Evolutionary conservation across 35 echinoderm and acorn worm genomes (phyloP).

Genomic region (Holothuria glaberrima): DNA sequence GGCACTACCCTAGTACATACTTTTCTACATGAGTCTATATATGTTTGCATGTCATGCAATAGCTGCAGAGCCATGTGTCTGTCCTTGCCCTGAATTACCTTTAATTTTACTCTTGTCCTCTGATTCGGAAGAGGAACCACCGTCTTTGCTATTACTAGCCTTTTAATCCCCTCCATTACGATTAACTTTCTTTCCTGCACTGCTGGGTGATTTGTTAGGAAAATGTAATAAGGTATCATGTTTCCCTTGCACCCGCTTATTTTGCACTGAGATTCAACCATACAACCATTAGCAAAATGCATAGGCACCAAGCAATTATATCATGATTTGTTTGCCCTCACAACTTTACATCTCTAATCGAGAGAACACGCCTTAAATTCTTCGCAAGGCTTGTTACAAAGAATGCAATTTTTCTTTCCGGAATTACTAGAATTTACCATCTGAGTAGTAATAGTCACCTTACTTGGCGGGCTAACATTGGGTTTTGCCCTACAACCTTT

Average conservation of each 20-base stretch:
- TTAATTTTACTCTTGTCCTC: not conserved
- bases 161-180: not conserved
- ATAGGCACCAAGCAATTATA: conserved; percentile 4
- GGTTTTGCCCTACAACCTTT: not conserved
- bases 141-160: not conserved
- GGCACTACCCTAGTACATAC: not conserved
- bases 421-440: not conserved
- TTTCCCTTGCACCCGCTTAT: conserved; percentile 2
- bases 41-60: not conserved
- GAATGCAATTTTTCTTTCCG: not conserved
- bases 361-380: not conserved
- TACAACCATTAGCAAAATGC: conserved; percentile 16
- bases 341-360: not conserved
- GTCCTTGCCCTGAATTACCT: not conserved
- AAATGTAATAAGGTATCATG: not conserved
- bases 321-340: not conserved
- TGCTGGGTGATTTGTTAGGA: not conserved
- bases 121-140: not conserved
- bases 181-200: not conserved
- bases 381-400: not conserved
- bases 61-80: not conserved
- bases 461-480: not conserved
- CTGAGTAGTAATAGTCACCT: conserved; percentile 17
- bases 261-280: not conserved
- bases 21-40: not conserved